Evolutionary conservation across 2,797 vertebrate genomes (phyloP).

Genomic region (Okamejei kenojei): DNA sequence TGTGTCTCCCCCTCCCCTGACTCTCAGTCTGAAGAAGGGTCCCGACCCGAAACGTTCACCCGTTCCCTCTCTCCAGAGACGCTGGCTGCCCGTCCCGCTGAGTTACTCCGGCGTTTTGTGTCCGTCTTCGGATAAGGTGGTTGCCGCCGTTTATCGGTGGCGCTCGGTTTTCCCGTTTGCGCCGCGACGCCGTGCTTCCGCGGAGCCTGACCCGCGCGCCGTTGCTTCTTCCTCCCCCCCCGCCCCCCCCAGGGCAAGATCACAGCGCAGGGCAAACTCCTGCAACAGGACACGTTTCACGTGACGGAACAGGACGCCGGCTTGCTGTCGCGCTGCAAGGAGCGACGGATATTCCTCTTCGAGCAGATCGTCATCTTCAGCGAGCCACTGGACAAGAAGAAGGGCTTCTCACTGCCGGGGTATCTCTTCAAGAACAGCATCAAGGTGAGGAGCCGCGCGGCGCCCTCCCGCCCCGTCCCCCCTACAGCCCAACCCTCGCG

Average conservation of each 20-base stretch:
- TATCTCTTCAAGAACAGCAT: constrained; percentile 86
- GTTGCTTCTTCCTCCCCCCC: not conserved
- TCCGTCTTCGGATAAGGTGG: too few relatives aligned
- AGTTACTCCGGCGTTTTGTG: too few relatives aligned
- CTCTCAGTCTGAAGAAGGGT: too few relatives aligned
- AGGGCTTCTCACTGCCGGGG: constrained; percentile 72
- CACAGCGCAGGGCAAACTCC: constrained; percentile 84
- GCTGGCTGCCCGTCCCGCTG: too few relatives aligned
- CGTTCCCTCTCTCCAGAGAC: too few relatives aligned
- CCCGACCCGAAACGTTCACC: too few relatives aligned
- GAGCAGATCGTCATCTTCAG: constrained; percentile 90
- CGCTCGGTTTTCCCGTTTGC: too few relatives aligned
- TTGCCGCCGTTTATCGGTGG: too few relatives aligned
- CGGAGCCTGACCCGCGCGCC: not conserved
- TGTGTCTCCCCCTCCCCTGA: too few relatives aligned
- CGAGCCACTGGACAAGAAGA: constrained; percentile 80
- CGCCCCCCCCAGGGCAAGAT: constrained; percentile 70
- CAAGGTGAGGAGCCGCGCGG: constrained; percentile 59
- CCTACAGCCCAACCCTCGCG: too few relatives aligned
- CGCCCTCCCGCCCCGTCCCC: too few relatives aligned
- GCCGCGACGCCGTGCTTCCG: too few relatives aligned
- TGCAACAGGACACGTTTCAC: constrained; percentile 83
- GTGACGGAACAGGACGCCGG: constrained; percentile 75
- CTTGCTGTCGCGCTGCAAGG: constrained; percentile 73
- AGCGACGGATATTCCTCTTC: constrained; percentile 83